Base-by-base conservation (phyloP, 2,888 invertebrate genomes). In the Gryllus longicercus region DNA sequence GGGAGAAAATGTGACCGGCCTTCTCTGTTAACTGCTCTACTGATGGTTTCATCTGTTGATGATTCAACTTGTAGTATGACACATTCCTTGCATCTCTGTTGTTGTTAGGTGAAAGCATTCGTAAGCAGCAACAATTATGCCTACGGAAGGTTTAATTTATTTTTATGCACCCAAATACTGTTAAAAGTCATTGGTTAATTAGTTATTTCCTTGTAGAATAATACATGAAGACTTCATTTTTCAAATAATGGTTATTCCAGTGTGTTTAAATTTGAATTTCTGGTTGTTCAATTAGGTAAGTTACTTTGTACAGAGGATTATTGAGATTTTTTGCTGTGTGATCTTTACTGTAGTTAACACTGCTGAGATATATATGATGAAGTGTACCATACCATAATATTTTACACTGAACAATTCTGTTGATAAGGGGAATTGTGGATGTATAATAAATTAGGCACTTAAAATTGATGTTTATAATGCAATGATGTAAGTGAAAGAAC, bases 31-130 rank as follows among this genome's bases (percentile, higher is more conserved):
- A 63, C n/a, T 63, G 63, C 63, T 63, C 63, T 63, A n/a, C 76
- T 63, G 76, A 51, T 79, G 79, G 63, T 79, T 79, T 79, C 76
- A 79, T 51, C 63, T 63, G 63, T n/a, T 63, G 63, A n/a, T 63
- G 63, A 63, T 14, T n/a, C 63, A 14, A n/a, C 11, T 23, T 49
- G 50, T 49, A n/a, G 50, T 49, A 77, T 12, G 18, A 50, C 63
- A 80, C 80, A 80, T 80, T 80, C 80, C 79, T 78, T 76, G 79
- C 80, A 79, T 80, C 74, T 50, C 80, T 80, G 78, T 80, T 80
- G 80, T 78, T 74, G 78, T 76, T 23, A 50, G 75, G 49, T 50
- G n/a, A 18, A 23, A 51, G 25, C 38, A 50, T 63, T 75, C 23
- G 21, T 50, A 25, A 75, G 49, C 77, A 25, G 81, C 81, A 77